A percentile compares a stretch with the other conserved stretches of the same genome.
These are phyloP conservation scores for Danio jaintianensis DNA, from an alignment of 2,797 vertebrate species.

Conservation along the genomic window DNA sequence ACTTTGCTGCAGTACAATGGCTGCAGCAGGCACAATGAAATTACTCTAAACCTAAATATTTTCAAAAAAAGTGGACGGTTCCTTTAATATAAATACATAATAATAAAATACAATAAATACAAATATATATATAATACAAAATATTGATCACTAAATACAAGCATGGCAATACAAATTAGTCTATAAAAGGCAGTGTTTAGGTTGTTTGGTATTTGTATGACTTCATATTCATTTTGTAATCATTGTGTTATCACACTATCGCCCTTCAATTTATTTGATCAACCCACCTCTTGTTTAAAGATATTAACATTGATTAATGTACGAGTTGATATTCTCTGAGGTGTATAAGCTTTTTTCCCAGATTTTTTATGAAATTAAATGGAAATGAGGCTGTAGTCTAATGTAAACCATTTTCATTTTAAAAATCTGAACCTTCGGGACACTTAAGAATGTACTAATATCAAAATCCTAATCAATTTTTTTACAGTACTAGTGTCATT, in stretches of 20 bases:
- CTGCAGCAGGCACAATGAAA: no score
- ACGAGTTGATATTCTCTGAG: neutral
- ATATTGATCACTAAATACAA: no score
- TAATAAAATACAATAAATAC: no score
- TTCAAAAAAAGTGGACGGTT: no score
- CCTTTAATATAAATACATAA: no score
- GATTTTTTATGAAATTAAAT: no score
- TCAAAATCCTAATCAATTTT: neutral
- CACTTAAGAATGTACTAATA: neutral
- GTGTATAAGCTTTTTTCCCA: neutral
- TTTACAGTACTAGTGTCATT: neutral
- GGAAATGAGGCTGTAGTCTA: neutral
- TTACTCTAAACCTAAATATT: no score
- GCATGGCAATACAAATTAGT: neutral
- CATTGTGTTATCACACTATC: no score
- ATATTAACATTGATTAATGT: neutral
- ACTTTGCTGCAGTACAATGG: no score
- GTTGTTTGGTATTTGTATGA: constrained; percentile 3
- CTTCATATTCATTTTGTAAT: neutral
- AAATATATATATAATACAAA: no score
- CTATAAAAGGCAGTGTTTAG: neutral
- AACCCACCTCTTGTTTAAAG: neutral
- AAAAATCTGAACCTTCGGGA: neutral
- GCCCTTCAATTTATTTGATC: neutral
- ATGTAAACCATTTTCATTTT: constrained; percentile 1